phyloP scores from a whole-genome alignment of 2,797 vertebrate genomes.

The Iguana delicatissima region DNA sequence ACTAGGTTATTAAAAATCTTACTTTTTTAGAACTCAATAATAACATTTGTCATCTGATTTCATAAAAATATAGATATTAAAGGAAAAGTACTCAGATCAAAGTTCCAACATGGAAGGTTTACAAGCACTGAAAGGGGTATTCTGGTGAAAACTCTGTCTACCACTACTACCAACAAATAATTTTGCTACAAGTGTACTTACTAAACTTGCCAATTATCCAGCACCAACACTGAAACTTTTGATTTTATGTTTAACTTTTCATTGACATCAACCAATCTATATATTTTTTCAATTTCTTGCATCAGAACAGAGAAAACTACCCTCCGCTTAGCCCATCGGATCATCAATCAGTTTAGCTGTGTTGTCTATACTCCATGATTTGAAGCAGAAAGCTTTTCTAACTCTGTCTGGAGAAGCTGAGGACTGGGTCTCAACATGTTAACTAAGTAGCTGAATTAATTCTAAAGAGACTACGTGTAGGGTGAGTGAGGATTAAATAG shows the following conservation, averaged over 20 bases:
- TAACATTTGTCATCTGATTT: constrained; percentile 51
- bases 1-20: constrained; percentile 58
- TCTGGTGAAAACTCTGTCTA: constrained; percentile 45
- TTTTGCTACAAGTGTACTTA: not conserved
- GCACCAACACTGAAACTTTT: not conserved
- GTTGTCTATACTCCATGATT: not conserved
- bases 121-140: constrained; percentile 36
- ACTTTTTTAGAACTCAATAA: constrained; percentile 55
- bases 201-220: constrained; percentile 29
- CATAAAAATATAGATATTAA: constrained; percentile 57
- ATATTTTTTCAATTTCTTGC: constrained; percentile 14
- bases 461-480: no score
- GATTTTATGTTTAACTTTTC: constrained; percentile 1
- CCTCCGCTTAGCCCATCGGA: not conserved
- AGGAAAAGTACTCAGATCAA: constrained; percentile 15
- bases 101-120: not conserved
- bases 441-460: no score
- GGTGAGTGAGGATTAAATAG: no score
- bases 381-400: not conserved
- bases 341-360: not conserved
- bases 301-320: not conserved
- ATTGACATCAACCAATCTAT: fast-evolving
- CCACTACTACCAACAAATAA: constrained; percentile 32
- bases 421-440: not conserved
- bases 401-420: not conserved